Evolutionary conservation across 2,797 vertebrate species (phyloP), one percentile per base, ranked within the genome.

Genomic region (Chaetophractus vellerosus): DNA sequence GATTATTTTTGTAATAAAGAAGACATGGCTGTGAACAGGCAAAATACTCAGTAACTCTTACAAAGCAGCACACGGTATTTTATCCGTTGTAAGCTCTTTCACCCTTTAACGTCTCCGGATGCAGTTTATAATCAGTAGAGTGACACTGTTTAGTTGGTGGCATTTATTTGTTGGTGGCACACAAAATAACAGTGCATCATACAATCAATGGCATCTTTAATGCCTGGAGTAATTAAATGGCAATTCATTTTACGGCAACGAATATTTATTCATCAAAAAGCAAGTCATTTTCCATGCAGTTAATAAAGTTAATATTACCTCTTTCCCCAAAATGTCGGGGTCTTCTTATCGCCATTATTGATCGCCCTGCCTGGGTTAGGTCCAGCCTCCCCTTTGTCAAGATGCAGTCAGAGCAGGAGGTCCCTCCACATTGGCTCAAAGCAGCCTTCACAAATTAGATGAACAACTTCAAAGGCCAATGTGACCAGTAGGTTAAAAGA

Each of bases 141-240:
- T 41, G 50, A 9, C 61, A 80, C 10, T 23, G 75, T 68, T 90
- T 78, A 76, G 33, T n/a, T 23, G 33, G 48, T 52, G 71, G 38
- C 75, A 90, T 88, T 91, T 93, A 48, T 88, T 63, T 61, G 79
- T 78, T 48, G 64, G 64, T 18, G 23, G 74, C 41, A 18, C n/a
- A 68, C 41, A 74, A 96, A 94, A 80, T 80, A 80, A 61, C 50
- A 41, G 21, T 28, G 12, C 26, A 55, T 83, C 87, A 89, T 69
- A 74, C 8, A 85, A 63, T 69, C 59, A 50, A 33, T 57, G 55
- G 24, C 45, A 74, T 88, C 64, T 72, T 75, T 84, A 24, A 90
- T 50, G 69, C 55, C 89, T 95, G 63, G 48, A 97, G 52, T 52
- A 82, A 95, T 74, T 92, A 89, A 94, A 63, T 24, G 59, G n/a